Evolutionary conservation across 1,140 invertebrate genomes (phyloP).

Genomic region (Helicoverpa armigera): DNA sequence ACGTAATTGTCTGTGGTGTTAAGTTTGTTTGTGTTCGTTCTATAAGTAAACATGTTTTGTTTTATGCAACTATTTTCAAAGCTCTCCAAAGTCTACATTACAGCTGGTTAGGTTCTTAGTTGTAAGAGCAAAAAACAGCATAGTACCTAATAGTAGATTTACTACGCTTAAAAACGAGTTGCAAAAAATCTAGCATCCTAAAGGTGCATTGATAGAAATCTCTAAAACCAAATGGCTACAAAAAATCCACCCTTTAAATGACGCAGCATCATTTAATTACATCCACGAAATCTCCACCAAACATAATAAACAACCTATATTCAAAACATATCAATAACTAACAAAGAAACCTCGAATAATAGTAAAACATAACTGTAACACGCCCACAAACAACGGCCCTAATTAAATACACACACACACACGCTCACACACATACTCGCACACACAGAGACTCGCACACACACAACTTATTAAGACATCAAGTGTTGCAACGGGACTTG

Average conservation of each 20-base stretch:
- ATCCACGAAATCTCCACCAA: neutral
- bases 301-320: conserved; percentile 19
- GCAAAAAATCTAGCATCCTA: no score
- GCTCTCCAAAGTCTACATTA: no score
- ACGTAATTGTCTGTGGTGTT: neutral
- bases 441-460: conserved; percentile 13
- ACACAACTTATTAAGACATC: conserved; percentile 67
- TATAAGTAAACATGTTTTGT: no score
- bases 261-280: conserved; percentile 29
- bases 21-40: neutral
- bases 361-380: conserved; percentile 46
- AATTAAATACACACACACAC: conserved; percentile 52
- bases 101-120: no score
- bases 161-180: no score
- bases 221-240: no score
- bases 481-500: conserved; percentile 59
- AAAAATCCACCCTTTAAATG: neutral
- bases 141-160: no score
- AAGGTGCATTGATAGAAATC: neutral
- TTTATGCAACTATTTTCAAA: no score
- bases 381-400: conserved; percentile 52
- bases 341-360: conserved; percentile 40
- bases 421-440: neutral
- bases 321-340: conserved; percentile 49
- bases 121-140: no score